Conservation (phyloP, 1,140 invertebrate species). For the Nephila pilipes region DNA sequence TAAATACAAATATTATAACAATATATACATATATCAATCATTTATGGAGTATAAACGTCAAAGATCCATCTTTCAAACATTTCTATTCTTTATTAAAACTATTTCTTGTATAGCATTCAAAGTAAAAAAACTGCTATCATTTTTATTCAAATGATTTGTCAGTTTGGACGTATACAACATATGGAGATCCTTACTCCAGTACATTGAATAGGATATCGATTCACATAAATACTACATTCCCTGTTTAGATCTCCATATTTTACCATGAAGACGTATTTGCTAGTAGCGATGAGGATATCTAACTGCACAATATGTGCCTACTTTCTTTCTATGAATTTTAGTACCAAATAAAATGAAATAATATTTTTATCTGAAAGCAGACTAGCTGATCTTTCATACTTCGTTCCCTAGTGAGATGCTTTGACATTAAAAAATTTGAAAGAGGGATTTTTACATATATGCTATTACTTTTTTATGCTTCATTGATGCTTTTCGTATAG, state of each 20-base stretch:
- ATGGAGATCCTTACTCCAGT: background rate
- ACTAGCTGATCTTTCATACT: no score
- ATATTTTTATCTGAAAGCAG: no score
- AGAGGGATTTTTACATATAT: no score
- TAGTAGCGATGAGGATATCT: background rate
- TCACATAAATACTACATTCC: background rate
- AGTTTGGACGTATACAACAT: background rate
- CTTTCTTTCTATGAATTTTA: no score
- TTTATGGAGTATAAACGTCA: background rate
- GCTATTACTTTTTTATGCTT: no score
- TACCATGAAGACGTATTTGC: background rate
- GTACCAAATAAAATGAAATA: no score
- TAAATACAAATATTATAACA: no score
- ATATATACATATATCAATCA: no score
- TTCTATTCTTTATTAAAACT: background rate
- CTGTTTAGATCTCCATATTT: background rate
- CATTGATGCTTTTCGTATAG: no score
- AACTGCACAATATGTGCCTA: background rate
- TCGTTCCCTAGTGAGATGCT: no score
- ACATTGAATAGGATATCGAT: background rate
- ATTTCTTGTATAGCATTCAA: background rate
- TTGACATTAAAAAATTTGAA: no score
- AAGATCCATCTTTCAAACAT: background rate
- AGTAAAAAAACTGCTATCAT: background rate
- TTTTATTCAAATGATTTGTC: conserved; percentile 12